Evolutionary conservation across 1,140 invertebrate species (phyloP), one percentile per base, ranked within the genome.

Genomic region (Orussus abietinus): DNA sequence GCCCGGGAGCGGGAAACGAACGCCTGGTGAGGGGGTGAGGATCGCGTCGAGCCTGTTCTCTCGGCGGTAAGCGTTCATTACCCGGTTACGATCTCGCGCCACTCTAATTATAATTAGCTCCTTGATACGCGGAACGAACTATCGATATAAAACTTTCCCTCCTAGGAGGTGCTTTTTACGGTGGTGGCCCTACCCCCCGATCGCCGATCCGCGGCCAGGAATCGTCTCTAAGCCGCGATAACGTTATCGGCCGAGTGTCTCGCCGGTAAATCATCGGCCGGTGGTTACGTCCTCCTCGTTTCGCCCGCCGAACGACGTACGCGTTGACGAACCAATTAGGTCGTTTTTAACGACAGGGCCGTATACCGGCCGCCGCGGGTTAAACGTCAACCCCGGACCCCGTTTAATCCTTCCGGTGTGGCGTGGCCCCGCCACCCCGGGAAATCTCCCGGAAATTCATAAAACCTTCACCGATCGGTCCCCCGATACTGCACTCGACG

Each of bases 261-360:
- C n/a, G n/a, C n/a, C n/a, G n/a, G n/a, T n/a, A n/a, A n/a, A n/a
- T n/a, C n/a, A n/a, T n/a, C n/a, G n/a, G n/a, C n/a, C n/a, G n/a
- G n/a, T n/a, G n/a, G n/a, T n/a, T n/a, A n/a, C n/a, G n/a, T n/a
- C n/a, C n/a, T n/a, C n/a, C n/a, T 17, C 7, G 0, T 12, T 46
- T 34, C 21, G 26, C 40, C 40, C 15, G 26, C 45, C 45, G 53
- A 53, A 35, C 35, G 42, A 42, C 44, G 49, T 35, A 38, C 45
- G 55, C 46, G 59, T 59, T 63, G 54, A 63, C 55, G 60, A 57
- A 59, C 51, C 56, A 63, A 63, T 63, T 61, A 63, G 48, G 51
- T 48, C 50, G 50, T 63, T 63, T 62, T 61, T 57, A 60, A 62
- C 54, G 58, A 53, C 53, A 48, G 51, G 6, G 39, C 44, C 49